phyloP scores from a whole-genome alignment of 1,140 invertebrate genomes.

The Oryctes rhinoceros region DNA sequence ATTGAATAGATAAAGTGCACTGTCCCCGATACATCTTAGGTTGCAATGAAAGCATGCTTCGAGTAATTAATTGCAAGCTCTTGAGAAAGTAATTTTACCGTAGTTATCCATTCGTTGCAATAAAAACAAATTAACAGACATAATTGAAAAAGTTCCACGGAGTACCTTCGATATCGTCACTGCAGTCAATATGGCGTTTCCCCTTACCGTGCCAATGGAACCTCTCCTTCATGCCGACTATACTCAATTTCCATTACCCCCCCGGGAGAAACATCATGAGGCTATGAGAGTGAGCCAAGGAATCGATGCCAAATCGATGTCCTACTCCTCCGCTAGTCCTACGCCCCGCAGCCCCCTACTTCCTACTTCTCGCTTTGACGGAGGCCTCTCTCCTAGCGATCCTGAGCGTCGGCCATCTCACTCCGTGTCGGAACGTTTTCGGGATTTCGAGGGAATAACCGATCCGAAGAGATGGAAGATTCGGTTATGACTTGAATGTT shows the following conservation, averaged over 20 bases:
- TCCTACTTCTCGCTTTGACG: background rate
- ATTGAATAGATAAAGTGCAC: no score
- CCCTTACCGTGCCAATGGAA: background rate
- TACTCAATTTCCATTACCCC: slow-evolving; percentile 2
- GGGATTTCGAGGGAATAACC: slow-evolving; percentile 6
- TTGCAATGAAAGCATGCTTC: no score
- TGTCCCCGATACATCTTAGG: no score
- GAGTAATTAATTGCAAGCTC: no score
- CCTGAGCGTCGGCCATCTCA: background rate
- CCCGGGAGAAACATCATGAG: background rate
- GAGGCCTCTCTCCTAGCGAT: background rate
- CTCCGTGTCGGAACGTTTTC: background rate
- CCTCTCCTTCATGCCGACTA: background rate
- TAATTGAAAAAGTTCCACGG: no score
- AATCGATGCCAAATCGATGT: slow-evolving; percentile 14
- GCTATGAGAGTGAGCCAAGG: background rate
- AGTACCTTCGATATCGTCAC: background rate
- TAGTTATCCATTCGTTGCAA: background rate
- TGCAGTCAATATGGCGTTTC: background rate
- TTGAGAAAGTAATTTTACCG: background rate
- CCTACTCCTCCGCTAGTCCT: background rate
- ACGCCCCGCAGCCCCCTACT: background rate
- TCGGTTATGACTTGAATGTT: slow-evolving; percentile 14
- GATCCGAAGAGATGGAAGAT: background rate
- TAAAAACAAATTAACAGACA: slow-evolving; percentile 6